These are phyloP conservation scores for Podotricha telesiphe DNA, from an alignment of 2,888 invertebrate species.

Conservation along the genomic window DNA sequence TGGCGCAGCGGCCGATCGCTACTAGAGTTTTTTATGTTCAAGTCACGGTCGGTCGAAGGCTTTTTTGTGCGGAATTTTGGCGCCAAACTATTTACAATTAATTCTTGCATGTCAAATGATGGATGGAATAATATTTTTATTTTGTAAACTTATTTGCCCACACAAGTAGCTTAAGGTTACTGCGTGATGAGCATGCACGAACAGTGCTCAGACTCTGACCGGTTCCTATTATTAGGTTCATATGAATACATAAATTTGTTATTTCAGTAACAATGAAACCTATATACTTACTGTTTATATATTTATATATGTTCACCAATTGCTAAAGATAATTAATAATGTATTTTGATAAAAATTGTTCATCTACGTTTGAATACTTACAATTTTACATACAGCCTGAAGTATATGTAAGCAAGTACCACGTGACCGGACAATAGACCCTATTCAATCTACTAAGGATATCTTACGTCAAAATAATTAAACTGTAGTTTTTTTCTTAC, in stretches of 20 bases:
- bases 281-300: too few species aligned
- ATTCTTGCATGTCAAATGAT: constrained; percentile 39
- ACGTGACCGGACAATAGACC: too few species aligned
- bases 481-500: not conserved
- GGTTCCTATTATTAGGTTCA: not conserved
- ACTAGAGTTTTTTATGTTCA: constrained; percentile 56
- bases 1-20: constrained; percentile 32
- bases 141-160: constrained; percentile 37
- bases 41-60: constrained; percentile 77
- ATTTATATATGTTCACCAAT: too few species aligned
- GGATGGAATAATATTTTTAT: constrained; percentile 37
- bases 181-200: constrained; percentile 25
- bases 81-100: constrained; percentile 58
- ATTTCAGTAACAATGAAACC: too few species aligned
- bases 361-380: not conserved
- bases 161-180: constrained; percentile 38
- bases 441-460: too few species aligned
- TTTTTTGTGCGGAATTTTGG: constrained; percentile 80
- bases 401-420: too few species aligned
- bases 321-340: too few species aligned
- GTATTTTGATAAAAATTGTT: too few species aligned
- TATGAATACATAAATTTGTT: too few species aligned
- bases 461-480: not conserved
- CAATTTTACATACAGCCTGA: not conserved
- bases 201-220: not conserved